Percentiles rank a stretch among this genome's conserved stretches.
Conservation (phyloP, 2,113 vertebrate species). For the Notothenia coriiceps region DNA sequence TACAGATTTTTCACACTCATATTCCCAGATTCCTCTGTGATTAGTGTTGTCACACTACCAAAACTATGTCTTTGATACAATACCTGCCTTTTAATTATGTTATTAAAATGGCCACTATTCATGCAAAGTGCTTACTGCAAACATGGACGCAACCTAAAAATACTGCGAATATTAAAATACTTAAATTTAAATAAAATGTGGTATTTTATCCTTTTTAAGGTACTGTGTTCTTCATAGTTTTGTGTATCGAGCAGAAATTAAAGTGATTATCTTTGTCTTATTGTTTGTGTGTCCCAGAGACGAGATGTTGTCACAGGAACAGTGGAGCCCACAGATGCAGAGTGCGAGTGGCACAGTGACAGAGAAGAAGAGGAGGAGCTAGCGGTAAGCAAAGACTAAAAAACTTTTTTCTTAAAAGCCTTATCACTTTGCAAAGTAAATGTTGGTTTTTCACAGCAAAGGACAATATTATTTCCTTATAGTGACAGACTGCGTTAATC, state of each 20-base stretch:
- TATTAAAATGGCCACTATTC: too few species aligned
- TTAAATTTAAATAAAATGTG: too few species aligned
- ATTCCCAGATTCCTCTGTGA: neutral
- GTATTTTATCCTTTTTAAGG: too few species aligned
- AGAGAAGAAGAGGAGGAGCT: constrained; percentile 93
- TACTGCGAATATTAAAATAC: too few species aligned
- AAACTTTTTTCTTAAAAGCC: neutral
- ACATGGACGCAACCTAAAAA: too few species aligned
- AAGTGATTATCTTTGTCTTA: neutral
- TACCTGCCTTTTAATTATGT: too few species aligned
- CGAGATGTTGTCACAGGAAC: constrained; percentile 90
- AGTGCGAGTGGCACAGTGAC: constrained; percentile 96
- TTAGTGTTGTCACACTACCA: neutral
- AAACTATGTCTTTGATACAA: too few species aligned
- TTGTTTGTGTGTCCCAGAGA: constrained; percentile 83
- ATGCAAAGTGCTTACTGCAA: too few species aligned
- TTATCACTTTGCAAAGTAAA: neutral
- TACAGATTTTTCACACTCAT: constrained; percentile 5
- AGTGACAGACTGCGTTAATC: neutral
- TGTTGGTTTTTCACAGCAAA: neutral
- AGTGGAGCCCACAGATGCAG: constrained; percentile 93
- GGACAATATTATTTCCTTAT: neutral
- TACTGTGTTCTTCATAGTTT: too few species aligned
- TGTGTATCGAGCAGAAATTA: too few species aligned
- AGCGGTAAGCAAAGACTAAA: constrained; percentile 86